Evolutionary conservation across 1,140 invertebrate species (phyloP), one percentile per base, ranked within the genome.

Genomic region (Tetranychus urticae): DNA sequence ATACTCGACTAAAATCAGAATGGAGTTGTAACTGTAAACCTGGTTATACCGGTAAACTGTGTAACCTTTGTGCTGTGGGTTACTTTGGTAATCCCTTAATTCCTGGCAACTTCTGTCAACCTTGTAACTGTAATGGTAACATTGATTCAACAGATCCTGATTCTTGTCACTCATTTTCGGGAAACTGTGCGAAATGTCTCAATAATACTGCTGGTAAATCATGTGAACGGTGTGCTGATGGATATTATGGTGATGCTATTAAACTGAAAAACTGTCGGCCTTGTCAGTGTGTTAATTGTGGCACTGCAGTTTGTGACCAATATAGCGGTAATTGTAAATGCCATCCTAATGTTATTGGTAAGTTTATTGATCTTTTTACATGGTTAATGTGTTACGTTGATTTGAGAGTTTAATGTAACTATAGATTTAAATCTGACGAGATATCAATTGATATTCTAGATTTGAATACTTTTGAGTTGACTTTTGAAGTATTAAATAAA

Each of bases 41-140:
- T 6, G 91, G 90, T 0, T 98, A 98, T 68, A 80, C 81, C 42
- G 92, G 92, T 2, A 76, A 80, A 0, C 74, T 81, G 14, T 97
- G 91, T 73, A 80, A 94, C 64, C 58, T 61, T 36, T 97, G 92
- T 69, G 80, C 80, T 3, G 77, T 84, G 52, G 91, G 91, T 0
- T 93, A 78, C 69, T 94, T 80, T 67, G 91, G 91, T 2, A 69
- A 77, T 45, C 90, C 90, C 0, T 81, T 86, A 67, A 65, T 73
- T 1, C 71, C 72, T 59, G 80, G 77, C 78, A 69, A 69, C 59
- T 79, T 76, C 58, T 97, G 92, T 70, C 82, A 85, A 66, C 82
- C 81, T 57, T 99, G 96, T 71, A 79, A 91, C 33, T 99, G 96
- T 71, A 96, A 82, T 71, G 85, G 85, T 64, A 99, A 99, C 69